phyloP scores from a whole-genome alignment of 2,888 invertebrate species.

The Petrolisthes manimaculis region DNA sequence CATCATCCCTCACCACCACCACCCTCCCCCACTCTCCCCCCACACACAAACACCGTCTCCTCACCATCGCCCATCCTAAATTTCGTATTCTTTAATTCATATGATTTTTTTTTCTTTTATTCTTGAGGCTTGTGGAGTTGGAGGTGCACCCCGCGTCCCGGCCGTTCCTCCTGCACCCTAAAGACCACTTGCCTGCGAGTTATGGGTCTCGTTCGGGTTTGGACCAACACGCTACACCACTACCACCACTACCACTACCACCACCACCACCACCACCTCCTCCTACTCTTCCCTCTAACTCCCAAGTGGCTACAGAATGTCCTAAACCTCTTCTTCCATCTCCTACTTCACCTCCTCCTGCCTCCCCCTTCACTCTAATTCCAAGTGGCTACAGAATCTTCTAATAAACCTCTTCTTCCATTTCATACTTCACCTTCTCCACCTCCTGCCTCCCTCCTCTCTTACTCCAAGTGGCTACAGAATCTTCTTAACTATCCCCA shows the following conservation, averaged over 20 bases:
- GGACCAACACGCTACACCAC: constrained; percentile 55
- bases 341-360: not conserved
- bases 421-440: constrained; percentile 10
- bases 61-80: constrained; percentile 32
- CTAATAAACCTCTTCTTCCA: too few relatives aligned
- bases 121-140: constrained; percentile 49
- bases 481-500: not conserved
- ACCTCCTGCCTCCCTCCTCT: not conserved
- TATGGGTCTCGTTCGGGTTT: constrained; percentile 57
- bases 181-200: constrained; percentile 58
- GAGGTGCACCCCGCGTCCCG: constrained; percentile 48
- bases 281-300: constrained; percentile 2
- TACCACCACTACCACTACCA: constrained; percentile 32
- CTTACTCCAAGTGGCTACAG: not conserved
- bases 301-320: not conserved
- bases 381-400: too few relatives aligned
- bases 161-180: constrained; percentile 55
- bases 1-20: not conserved
- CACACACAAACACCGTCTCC: not conserved
- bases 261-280: constrained; percentile 15
- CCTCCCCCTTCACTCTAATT: not conserved
- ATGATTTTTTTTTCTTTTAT: constrained; percentile 40
- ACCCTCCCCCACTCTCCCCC: not conserved
- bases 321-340: not conserved
- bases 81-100: constrained; percentile 50